Evolutionary conservation across 2,797 vertebrate genomes (phyloP), one percentile per base, ranked within the genome.

Genomic region (Macrochelys suwanniensis): DNA sequence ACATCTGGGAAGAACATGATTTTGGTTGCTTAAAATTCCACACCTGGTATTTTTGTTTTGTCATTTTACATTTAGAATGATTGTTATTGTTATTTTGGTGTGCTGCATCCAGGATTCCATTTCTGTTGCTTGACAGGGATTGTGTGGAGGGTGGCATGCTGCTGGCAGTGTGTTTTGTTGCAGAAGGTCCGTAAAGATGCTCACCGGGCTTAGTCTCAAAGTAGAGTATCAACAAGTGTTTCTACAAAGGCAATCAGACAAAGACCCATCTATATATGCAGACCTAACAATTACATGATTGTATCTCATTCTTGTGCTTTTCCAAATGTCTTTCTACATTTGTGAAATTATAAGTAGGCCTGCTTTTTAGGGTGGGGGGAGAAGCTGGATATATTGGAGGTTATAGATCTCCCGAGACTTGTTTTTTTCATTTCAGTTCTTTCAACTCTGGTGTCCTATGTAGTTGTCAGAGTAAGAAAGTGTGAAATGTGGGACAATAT

Each of bases 401-500:
- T 78, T 95, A 85, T 89, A 94, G 68, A 84, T 94, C 90, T 61
- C 79, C 59, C 61, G 89, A 96, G 86, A 61, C 68, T 80, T 80
- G 13, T n/a, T 0, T 71, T 93, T 96, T 95, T 92, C 68, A 82
- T 93, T 95, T 97, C 78, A 94, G 59, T 89, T 95, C 74, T 95
- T 92, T 68, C 88, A 92, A 12, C 88, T 74, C 0, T 0, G 56
- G 71, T 45, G 37, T 90, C 42, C 23, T 11, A 11, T 42, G 92
- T 96, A 90, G 84, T 71, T 96, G 84, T 93, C 88, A 51, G 11
- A 68, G 88, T 78, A 97, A 91, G 7, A 28, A 84, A 83, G 90
- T 89, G 89, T 87, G 88, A 95, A 84, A 93, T 92, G 57, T 92
- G 82, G 82, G 80, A 93, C 95, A 92, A 95, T 84, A 93, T 76